Base-by-base conservation (phyloP, 2,888 invertebrate genomes). In the Amiota communis region DNA sequence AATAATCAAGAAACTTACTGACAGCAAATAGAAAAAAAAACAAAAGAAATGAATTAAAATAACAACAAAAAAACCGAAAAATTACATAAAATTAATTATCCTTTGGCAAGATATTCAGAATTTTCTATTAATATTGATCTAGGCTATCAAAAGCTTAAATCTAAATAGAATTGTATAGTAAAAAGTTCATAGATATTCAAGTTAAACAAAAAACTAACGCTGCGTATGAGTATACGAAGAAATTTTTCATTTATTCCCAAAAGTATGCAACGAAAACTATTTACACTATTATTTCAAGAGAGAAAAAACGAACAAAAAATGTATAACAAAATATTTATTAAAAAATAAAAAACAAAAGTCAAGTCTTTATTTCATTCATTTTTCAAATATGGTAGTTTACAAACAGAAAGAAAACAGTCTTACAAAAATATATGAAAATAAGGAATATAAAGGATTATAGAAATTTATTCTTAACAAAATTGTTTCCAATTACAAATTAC, bases 261-360 rank as follows among this genome's bases (percentile, higher is more conserved):
- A 36, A 12, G 46, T 13, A n/a, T 15, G 64, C 46, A 47, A n/a
- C n/a, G 1, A 1, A 12, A 46, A 49, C 67, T 67, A 67, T 51
- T 67, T 67, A 20, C 67, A 23, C 20, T 51, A 20, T 20, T 49
- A 67, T 51, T 67, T 67, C 49, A 67, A 67, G 51, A 59, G 47
- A 57, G 65, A n/a, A n/a, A n/a, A n/a, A n/a, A n/a, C n/a, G n/a
- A n/a, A n/a, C 70, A 48, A 70, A 57, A 65, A 59, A 51, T 59
- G 70, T 49, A 12, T 23, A 63, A 36, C 4, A 36, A 36, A 63
- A 2, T 63, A 1, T n/a, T 2, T n/a, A 53, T n/a, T 23, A 2
- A 8, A 20, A 59, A 53, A n/a, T n/a, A 53, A 10, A 53, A 51
- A 57, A 10, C 13, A 57, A 2, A 59, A 59, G 11, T 17, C n/a